Evolutionary conservation across 2,888 invertebrate species (phyloP).

Genomic region (Galerucella calmariensis): DNA sequence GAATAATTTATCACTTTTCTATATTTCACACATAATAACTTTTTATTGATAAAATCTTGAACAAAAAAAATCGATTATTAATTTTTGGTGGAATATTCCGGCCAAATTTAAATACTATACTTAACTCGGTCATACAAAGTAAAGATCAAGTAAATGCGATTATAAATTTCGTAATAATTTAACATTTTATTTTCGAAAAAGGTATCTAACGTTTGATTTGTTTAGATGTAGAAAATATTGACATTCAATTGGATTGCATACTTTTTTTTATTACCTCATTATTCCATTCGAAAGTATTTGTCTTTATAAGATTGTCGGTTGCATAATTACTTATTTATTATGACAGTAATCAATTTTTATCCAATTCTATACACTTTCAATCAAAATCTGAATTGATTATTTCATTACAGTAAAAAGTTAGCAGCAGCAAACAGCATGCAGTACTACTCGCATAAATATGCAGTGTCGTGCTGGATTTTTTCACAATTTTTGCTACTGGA

Average conservation of each 20-base stretch:
- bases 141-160: slow-evolving; percentile 33
- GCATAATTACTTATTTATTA: not conserved
- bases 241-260: not conserved
- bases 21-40: no score
- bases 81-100: not conserved
- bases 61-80: no score
- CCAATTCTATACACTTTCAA: no score
- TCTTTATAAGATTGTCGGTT: not conserved
- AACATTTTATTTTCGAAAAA: slow-evolving; percentile 27
- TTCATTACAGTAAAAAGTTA: no score
- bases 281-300: not conserved
- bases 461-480: no score
- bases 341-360: not conserved
- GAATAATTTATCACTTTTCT: no score
- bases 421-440: no score
- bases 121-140: slow-evolving; percentile 33
- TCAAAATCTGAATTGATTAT: no score
- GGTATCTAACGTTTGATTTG: not conserved
- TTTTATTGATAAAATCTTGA: no score
- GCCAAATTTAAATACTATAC: not conserved
- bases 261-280: not conserved
- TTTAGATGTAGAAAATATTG: not conserved
- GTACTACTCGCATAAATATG: no score
- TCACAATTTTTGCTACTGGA: no score
- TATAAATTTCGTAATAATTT: slow-evolving; percentile 29